Percentiles rank a stretch among this genome's conserved stretches.
Conservation (phyloP, 2,797 vertebrate genomes). For the Parambassis ranga region DNA sequence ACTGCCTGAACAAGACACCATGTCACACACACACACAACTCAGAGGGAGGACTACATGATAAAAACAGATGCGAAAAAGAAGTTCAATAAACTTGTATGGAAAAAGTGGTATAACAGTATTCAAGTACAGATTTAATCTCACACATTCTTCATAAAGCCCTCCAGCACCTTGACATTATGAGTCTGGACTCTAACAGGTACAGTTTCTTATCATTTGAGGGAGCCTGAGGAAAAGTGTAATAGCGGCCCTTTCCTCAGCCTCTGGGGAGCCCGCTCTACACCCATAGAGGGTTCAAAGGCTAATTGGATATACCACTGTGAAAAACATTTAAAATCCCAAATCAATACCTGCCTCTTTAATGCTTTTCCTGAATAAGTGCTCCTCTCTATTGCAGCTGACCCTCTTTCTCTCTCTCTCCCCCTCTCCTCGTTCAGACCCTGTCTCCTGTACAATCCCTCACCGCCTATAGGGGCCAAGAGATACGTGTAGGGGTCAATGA, state of each 20-base stretch:
- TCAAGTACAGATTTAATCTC: constrained; percentile 12
- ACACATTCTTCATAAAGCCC: constrained; percentile 10
- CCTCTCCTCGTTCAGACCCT: constrained; percentile 32
- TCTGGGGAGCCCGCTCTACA: constrained; percentile 63
- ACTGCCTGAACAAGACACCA: constrained; percentile 49
- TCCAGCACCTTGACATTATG: constrained; percentile 16
- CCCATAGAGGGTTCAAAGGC: constrained; percentile 82
- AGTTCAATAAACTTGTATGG: background rate
- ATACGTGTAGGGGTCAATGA: constrained; percentile 66
- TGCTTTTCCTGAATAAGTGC: constrained; percentile 80
- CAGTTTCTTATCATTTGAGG: constrained; percentile 62
- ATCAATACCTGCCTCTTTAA: constrained; percentile 84
- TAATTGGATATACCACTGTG: constrained; percentile 83
- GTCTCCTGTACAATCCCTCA: constrained; percentile 66
- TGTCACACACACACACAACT: constrained; percentile 19
- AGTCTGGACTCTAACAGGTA: constrained; percentile 64
- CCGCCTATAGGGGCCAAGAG: constrained; percentile 64
- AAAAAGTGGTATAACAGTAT: background rate
- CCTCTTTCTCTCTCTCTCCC: constrained; percentile 5
- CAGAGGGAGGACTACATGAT: constrained; percentile 9
- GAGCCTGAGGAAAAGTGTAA: constrained; percentile 54
- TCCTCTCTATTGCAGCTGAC: constrained; percentile 68
- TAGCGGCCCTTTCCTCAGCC: constrained; percentile 49
- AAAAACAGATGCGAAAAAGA: constrained; percentile 32
- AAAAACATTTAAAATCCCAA: constrained; percentile 85